Evolutionary conservation across 53 echinoderm and acorn worm genomes (phyloP).

Genomic region (Echinarachnius parma): DNA sequence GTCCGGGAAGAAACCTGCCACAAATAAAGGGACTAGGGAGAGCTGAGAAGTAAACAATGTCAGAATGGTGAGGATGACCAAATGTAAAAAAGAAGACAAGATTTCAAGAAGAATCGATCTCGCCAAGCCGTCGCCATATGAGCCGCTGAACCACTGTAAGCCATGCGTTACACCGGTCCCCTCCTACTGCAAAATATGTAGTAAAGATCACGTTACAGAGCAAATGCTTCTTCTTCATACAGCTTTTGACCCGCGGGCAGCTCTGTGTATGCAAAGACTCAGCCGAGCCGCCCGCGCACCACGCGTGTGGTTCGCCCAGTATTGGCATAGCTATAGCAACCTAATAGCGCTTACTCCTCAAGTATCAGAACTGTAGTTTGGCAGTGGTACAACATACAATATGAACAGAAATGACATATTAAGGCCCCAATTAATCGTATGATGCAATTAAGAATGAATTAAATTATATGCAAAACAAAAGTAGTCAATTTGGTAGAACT

Average conservation of each 20-base stretch:
- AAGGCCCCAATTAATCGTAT: too few species aligned
- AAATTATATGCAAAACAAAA: too few species aligned
- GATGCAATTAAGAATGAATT: too few species aligned
- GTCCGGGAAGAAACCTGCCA: too few species aligned
- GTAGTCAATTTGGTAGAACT: too few species aligned
- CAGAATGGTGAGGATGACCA: not conserved
- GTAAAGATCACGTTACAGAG: conserved; percentile 25
- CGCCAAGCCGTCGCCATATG: conserved; percentile 25
- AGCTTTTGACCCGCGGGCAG: conserved; percentile 25
- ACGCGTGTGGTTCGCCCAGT: not conserved
- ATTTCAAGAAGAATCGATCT: conserved; percentile 23
- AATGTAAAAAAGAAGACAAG: not conserved
- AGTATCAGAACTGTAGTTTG: too few species aligned
- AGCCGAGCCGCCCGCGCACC: too few species aligned
- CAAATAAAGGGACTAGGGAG: too few species aligned
- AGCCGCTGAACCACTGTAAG: conserved; percentile 36
- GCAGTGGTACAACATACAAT: too few species aligned
- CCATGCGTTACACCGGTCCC: conserved; percentile 24
- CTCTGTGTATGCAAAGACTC: conserved; percentile 1
- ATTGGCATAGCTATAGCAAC: not conserved
- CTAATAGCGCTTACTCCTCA: conserved; percentile 8
- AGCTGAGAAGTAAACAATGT: too few species aligned
- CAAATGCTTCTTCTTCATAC: conserved; percentile 16
- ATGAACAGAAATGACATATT: too few species aligned
- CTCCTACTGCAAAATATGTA: conserved; percentile 34